phyloP scores from a whole-genome alignment of 1,140 invertebrate genomes.

The Ceratoteleas bidentatus region DNA sequence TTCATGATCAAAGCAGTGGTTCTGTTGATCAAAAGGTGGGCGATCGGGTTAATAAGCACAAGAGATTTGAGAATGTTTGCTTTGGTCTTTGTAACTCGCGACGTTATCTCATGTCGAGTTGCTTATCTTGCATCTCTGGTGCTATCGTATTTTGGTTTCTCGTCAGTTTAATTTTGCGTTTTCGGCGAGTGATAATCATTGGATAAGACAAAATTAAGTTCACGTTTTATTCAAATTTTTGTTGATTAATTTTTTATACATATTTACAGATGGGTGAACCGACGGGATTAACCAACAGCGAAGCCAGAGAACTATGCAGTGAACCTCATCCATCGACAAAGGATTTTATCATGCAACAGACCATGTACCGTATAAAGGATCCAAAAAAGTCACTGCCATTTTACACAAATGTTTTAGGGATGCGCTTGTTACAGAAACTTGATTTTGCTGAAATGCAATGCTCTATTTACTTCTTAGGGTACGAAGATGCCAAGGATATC shows the following conservation, averaged over 20 bases:
- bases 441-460: slow-evolving; percentile 96
- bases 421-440: slow-evolving; percentile 93
- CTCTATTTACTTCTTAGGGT: slow-evolving; percentile 96
- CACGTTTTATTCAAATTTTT: background rate
- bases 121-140: too few species aligned
- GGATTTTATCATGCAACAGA: slow-evolving; percentile 96
- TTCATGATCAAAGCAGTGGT: too few species aligned
- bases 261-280: slow-evolving; percentile 81
- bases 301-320: slow-evolving; percentile 85
- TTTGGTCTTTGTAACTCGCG: too few species aligned
- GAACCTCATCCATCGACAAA: slow-evolving; percentile 84
- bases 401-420: slow-evolving; percentile 94
- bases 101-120: slow-evolving; percentile 1
- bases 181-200: background rate
- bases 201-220: background rate
- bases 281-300: slow-evolving; percentile 84
- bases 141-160: too few species aligned
- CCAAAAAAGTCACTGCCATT: slow-evolving; percentile 93
- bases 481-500: slow-evolving; percentile 89
- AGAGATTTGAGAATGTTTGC: too few species aligned
- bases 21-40: too few species aligned
- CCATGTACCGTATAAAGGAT: slow-evolving; percentile 97
- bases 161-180: background rate
- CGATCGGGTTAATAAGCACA: too few species aligned
- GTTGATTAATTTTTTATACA: background rate